These are phyloP conservation scores for Mactromeris polynyma DNA, from an alignment of 2,888 invertebrate species.

Conservation along the genomic window DNA sequence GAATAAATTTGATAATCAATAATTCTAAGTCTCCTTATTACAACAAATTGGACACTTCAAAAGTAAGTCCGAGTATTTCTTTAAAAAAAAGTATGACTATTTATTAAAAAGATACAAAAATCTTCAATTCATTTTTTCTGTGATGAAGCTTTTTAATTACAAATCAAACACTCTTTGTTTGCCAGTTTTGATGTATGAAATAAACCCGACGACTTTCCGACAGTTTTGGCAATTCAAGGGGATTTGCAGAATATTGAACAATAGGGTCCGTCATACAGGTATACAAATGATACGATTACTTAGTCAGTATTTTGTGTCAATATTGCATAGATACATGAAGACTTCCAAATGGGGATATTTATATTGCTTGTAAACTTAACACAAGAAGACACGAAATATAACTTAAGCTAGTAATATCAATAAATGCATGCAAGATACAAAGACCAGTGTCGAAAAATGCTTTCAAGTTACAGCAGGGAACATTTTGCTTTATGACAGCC, in stretches of 20 bases:
- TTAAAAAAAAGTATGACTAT: too few relatives aligned
- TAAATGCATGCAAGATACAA: slow-evolving; percentile 1
- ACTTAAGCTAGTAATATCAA: background rate
- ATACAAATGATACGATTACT: background rate
- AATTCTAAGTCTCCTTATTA: too few relatives aligned
- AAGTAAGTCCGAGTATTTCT: too few relatives aligned
- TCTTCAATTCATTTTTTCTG: too few relatives aligned
- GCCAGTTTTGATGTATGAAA: too few relatives aligned
- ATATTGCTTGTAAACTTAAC: slow-evolving; percentile 19
- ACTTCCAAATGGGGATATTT: background rate
- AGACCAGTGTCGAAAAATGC: background rate
- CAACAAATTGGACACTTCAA: too few relatives aligned
- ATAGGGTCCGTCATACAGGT: background rate
- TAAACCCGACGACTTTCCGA: too few relatives aligned
- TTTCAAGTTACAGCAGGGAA: background rate
- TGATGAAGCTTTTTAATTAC: too few relatives aligned
- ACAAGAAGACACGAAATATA: background rate
- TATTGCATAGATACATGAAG: slow-evolving; percentile 29
- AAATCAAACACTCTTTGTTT: too few relatives aligned
- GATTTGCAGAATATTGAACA: background rate
- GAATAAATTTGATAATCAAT: too few relatives aligned
- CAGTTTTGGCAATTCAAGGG: too few relatives aligned
- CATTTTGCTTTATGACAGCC: background rate
- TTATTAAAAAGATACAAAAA: too few relatives aligned
- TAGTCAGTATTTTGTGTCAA: slow-evolving; percentile 20